Evolutionary conservation across 2,888 invertebrate genomes (phyloP).

Genomic region (Eretmocerus hayati): DNA sequence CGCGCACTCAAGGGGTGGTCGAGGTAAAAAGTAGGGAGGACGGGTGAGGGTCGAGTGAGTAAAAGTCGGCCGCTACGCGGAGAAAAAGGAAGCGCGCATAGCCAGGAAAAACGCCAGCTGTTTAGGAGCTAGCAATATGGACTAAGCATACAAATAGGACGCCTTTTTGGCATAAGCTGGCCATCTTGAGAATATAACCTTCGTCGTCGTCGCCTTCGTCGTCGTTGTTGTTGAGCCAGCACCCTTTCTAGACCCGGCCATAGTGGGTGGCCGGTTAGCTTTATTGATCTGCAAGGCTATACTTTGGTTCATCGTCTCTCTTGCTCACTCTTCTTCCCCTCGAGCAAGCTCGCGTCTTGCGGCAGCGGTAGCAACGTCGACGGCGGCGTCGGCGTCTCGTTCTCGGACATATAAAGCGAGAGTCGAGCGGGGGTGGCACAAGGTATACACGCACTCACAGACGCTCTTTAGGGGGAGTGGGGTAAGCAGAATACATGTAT

Average conservation of each 20-base stretch:
- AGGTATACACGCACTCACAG: no score
- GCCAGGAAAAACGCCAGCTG: not conserved
- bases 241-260: constrained; percentile 25
- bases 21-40: not conserved
- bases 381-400: not conserved
- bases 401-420: not conserved
- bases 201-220: no score
- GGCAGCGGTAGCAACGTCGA: not conserved
- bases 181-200: no score
- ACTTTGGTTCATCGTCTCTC: not conserved
- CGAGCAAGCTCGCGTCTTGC: not conserved
- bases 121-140: no score
- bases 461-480: no score
- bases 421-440: no score
- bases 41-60: not conserved
- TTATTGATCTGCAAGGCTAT: constrained; percentile 48
- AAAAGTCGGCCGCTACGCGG: constrained; percentile 13
- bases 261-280: constrained; percentile 44
- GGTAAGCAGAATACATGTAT: no score
- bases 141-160: no score
- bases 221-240: not conserved
- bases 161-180: no score
- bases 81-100: constrained; percentile 27
- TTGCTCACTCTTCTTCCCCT: constrained; percentile 1
- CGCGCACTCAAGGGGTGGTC: not conserved